Evolutionary conservation across 2,797 vertebrate species (phyloP), one percentile per base, ranked within the genome.

Genomic region (Epinephelus malabaricus): DNA sequence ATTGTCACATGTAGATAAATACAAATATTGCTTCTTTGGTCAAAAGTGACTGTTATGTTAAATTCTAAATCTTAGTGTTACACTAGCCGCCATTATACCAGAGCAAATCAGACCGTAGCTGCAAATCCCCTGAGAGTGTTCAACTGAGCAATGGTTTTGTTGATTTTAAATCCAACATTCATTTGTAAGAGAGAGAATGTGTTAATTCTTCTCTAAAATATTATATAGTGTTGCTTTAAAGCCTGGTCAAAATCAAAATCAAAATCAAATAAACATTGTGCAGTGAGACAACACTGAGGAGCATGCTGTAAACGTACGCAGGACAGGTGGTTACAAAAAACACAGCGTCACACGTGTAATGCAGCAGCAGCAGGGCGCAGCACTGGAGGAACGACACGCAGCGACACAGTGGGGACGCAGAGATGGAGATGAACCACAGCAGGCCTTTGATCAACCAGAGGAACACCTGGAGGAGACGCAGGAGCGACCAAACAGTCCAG

Each of bases 401-500:
- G 63, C 10, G 10, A 54, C 63, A 73, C 43, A 78, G 61, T 1
- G n/a, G 55, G 47, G 46, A 3, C 1, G 8, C 5, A n/a, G 21
- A 19, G 1, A 58, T 18, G 25, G 65, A 76, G 65, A 65, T 45
- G 25, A 61, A 27, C 69, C 69, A 73, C 27, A 73, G 43, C 40
- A 79, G 21, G n/a, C 21, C 8, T 19, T 73, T 67, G 55, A 62
- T 27, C 12, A 55, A 21, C 77, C 25, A 67, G 15, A 73, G 27
- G 12, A 11, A 27, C 63, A 79, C 12, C 56, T 73, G 56, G n/a
- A 73, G 45, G 64, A 79, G 70, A 12, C 0, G 7, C 58, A 80
- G 71, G 30, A 80, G 45, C 50, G 23, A 56, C 77, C 56, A 79
- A 9, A 68, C 2, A 8, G 30, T 47, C 77, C 69, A 55, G 38